These are phyloP conservation scores for Achlya flavicornis DNA, from an alignment of 2,888 invertebrate species.

Conservation along the genomic window DNA sequence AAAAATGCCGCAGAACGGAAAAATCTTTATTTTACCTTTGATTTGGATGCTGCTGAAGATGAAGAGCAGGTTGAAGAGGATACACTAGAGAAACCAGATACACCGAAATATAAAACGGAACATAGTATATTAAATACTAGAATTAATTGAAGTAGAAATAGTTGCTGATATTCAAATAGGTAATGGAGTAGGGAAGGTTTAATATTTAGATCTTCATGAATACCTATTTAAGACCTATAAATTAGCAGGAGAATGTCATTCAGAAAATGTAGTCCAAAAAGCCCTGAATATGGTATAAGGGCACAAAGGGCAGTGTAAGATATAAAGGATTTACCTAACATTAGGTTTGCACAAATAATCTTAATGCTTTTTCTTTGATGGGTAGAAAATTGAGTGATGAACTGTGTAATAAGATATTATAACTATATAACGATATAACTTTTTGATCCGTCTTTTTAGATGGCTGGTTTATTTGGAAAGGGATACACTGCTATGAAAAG, in stretches of 20 bases:
- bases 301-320: too few relatives aligned
- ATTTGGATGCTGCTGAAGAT: constrained; percentile 23
- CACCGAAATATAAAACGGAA: not conserved
- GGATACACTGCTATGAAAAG: too few relatives aligned
- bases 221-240: not conserved
- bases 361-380: too few relatives aligned
- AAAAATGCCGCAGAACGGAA: constrained; percentile 17
- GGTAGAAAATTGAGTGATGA: too few relatives aligned
- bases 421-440: too few relatives aligned
- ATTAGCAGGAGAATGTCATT: not conserved
- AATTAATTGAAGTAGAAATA: not conserved
- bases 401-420: too few relatives aligned
- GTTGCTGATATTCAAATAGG: not conserved
- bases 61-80: constrained; percentile 13
- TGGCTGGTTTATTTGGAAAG: too few relatives aligned
- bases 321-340: too few relatives aligned
- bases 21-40: constrained; percentile 19
- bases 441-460: too few relatives aligned
- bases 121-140: constrained; percentile 2
- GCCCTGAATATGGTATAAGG: too few relatives aligned
- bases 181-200: not conserved
- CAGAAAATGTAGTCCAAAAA: too few relatives aligned
- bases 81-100: not conserved
- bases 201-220: not conserved
- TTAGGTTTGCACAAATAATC: too few relatives aligned